Conservation (phyloP, 2,113 vertebrate species). For the Casuarius casuarius region DNA sequence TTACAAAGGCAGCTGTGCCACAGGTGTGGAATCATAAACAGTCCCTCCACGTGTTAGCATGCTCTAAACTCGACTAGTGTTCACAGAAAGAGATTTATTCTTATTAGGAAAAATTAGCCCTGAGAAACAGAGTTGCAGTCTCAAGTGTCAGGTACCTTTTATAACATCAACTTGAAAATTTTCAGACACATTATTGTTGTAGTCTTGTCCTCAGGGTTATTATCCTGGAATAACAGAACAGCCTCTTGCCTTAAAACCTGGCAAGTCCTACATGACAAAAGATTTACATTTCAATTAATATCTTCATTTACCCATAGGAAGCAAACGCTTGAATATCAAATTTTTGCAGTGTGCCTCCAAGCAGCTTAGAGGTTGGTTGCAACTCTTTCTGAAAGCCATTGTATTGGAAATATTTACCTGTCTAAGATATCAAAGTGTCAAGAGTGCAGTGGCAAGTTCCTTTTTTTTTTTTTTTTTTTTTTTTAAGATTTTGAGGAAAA, state of each 20-base stretch:
- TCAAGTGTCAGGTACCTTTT: not conserved
- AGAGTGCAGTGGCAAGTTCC: not conserved
- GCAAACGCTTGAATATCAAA: slow-evolving; percentile 23
- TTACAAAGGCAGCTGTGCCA: not conserved
- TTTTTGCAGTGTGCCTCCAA: not conserved
- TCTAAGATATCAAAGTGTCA: not conserved
- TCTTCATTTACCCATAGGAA: not conserved
- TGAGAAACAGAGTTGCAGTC: not conserved
- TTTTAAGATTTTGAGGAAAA: not conserved
- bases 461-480: not conserved
- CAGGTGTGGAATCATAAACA: not conserved
- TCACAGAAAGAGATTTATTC: not conserved
- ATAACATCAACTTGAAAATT: not conserved
- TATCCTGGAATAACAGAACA: slow-evolving; percentile 36
- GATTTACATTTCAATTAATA: slow-evolving; percentile 49
- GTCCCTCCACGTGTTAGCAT: not conserved
- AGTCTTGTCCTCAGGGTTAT: slow-evolving; percentile 18
- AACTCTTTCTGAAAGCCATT: not conserved
- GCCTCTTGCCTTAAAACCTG: slow-evolving; percentile 24
- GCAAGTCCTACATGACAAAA: slow-evolving; percentile 19
- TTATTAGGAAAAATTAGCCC: not conserved
- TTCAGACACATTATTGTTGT: not conserved
- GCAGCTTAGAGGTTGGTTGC: fast-evolving
- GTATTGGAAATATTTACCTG: not conserved
- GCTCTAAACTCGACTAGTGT: not conserved